These are phyloP conservation scores for Coboldia fuscipes DNA, from an alignment of 1,140 invertebrate genomes.

Conservation along the genomic window DNA sequence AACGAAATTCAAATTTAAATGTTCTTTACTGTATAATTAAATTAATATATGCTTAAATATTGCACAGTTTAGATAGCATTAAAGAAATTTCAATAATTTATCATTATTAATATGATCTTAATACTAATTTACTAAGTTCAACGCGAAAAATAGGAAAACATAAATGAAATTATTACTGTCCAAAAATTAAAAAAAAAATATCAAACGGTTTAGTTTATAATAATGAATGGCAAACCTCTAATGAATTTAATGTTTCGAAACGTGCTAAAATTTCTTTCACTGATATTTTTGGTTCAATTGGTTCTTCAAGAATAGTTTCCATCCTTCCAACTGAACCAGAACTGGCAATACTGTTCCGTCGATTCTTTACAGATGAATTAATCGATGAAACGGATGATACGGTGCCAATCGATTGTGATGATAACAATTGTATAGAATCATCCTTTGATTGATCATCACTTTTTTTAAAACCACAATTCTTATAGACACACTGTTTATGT, in stretches of 20 bases:
- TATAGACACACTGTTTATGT: slow-evolving; percentile 6
- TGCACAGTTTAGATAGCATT: no score
- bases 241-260: slow-evolving; percentile 42
- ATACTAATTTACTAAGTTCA: no score
- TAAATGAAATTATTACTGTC: no score
- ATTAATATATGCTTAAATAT: no score
- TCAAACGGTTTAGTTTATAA: no score
- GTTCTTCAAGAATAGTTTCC: slow-evolving; percentile 62
- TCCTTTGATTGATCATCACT: not conserved
- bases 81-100: no score
- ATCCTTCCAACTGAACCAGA: slow-evolving; percentile 37
- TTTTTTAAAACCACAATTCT: slow-evolving; percentile 5
- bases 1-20: no score
- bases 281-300: slow-evolving; percentile 47
- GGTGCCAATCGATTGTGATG: not conserved
- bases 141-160: no score
- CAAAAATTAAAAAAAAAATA: no score
- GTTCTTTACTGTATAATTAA: no score
- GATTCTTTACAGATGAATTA: slow-evolving; percentile 8
- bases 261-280: slow-evolving; percentile 57
- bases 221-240: slow-evolving; percentile 7
- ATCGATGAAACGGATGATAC: slow-evolving; percentile 1
- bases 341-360: slow-evolving; percentile 26
- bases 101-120: no score
- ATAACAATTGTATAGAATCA: not conserved